Evolutionary conservation across 2,888 invertebrate genomes (phyloP).

Genomic region (Ectemnius lituratus): DNA sequence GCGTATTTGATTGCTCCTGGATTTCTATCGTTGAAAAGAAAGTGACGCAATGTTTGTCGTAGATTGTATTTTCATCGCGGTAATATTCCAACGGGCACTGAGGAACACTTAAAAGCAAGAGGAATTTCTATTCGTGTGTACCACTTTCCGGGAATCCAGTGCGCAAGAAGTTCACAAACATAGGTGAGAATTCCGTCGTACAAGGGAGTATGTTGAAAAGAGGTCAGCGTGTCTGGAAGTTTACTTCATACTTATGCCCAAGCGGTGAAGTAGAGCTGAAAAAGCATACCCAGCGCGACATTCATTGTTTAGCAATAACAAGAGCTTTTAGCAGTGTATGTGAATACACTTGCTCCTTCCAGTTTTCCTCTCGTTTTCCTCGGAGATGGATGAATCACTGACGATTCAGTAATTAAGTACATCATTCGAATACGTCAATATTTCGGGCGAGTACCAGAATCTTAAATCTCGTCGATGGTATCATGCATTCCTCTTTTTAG

Average conservation of each 20-base stretch:
- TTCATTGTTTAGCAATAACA: conserved; percentile 1
- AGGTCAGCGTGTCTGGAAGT: conserved; percentile 36
- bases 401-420: not conserved
- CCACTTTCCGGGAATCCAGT: no score
- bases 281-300: no score
- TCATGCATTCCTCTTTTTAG: conserved; percentile 27
- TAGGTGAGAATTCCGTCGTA: conserved; percentile 7
- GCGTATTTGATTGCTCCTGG: not conserved
- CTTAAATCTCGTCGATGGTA: conserved; percentile 32
- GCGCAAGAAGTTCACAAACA: no score
- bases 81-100: no score
- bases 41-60: no score
- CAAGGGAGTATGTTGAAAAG: conserved; percentile 26
- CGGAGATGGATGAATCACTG: no score
- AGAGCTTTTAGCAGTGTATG: not conserved
- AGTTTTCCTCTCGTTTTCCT: not conserved
- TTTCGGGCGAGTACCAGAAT: conserved; percentile 41
- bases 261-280: no score
- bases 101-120: no score
- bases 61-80: no score
- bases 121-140: no score
- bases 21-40: no score
- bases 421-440: conserved; percentile 37
- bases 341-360: not conserved
- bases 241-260: conserved; percentile 10